A percentile compares a stretch with the other conserved stretches of the same genome.
Evolutionary conservation across 2,888 invertebrate species (phyloP).

Genomic region (Microctonus aethiopoides): DNA sequence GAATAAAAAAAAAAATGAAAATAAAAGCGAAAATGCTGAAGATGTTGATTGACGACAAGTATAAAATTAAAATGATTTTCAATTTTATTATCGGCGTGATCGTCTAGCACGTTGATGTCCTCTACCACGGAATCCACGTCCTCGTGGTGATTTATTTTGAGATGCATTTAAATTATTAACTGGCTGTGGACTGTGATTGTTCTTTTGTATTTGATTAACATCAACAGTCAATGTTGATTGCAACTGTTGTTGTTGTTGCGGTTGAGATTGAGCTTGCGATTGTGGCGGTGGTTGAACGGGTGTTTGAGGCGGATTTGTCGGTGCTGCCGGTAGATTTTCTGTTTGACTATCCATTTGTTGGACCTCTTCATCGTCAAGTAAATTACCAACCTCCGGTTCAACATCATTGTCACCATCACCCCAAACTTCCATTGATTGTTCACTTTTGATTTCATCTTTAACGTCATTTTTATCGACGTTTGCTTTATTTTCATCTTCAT

Average conservation of each 20-base stretch:
- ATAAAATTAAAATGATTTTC: too few species aligned
- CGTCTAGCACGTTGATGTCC: constrained; percentile 57
- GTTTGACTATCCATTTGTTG: constrained; percentile 38
- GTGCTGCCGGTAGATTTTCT: constrained; percentile 4
- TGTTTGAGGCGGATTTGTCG: not conserved
- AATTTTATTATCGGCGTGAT: constrained; percentile 61
- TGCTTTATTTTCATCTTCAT: constrained; percentile 49
- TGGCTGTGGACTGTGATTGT: not conserved
- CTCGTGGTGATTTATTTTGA: constrained; percentile 43
- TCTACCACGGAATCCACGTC: constrained; percentile 53
- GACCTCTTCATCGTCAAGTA: constrained; percentile 56
- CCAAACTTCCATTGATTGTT: constrained; percentile 40
- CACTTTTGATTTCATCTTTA: constrained; percentile 27
- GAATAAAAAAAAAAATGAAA: not conserved
- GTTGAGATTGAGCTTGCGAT: constrained; percentile 35
- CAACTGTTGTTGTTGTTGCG: not conserved
- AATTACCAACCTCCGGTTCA: constrained; percentile 55
- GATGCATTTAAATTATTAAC: constrained; percentile 23
- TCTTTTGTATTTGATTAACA: not conserved
- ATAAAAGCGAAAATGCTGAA: not conserved
- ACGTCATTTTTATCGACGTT: constrained; percentile 41
- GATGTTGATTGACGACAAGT: not conserved
- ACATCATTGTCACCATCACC: constrained; percentile 57
- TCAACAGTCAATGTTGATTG: constrained; percentile 13
- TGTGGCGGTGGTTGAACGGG: constrained; percentile 24